These are phyloP conservation scores for Turritopsis rubra DNA, from an alignment of 30 jellyfish, hydroid and myxozoan genomes.

Conservation along the genomic window DNA sequence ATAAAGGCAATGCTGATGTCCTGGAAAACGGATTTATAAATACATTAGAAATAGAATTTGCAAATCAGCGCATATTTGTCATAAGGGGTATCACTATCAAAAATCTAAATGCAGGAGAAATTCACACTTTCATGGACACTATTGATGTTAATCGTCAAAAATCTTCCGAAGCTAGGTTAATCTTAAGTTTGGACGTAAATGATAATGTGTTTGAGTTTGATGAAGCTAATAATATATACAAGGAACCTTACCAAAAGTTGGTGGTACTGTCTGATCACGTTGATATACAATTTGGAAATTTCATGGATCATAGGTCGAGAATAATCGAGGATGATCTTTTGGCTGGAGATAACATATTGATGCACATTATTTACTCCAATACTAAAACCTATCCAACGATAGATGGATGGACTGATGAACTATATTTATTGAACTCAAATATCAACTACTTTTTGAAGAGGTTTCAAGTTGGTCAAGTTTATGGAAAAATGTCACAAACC, in stretches of 20 bases:
- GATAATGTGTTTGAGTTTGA: not conserved
- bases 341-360: not conserved
- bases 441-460: not conserved
- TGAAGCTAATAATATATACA: not conserved
- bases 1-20: not conserved
- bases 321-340: not conserved
- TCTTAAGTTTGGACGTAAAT: not conserved
- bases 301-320: not conserved
- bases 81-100: not conserved
- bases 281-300: not conserved
- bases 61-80: not conserved
- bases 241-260: not conserved
- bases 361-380: not conserved
- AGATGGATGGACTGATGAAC: not conserved
- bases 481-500: not conserved
- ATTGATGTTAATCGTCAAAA: not conserved
- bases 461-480: not conserved
- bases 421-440: not conserved
- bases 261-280: not conserved
- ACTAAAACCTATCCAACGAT: not conserved
- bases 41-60: not conserved
- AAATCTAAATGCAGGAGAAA: slow-evolving; percentile 1
- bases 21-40: not conserved
- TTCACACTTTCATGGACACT: not conserved
- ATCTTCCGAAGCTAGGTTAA: not conserved